These are phyloP conservation scores for Pollenia amentaria DNA, from an alignment of 2,888 invertebrate genomes.

Conservation along the genomic window DNA sequence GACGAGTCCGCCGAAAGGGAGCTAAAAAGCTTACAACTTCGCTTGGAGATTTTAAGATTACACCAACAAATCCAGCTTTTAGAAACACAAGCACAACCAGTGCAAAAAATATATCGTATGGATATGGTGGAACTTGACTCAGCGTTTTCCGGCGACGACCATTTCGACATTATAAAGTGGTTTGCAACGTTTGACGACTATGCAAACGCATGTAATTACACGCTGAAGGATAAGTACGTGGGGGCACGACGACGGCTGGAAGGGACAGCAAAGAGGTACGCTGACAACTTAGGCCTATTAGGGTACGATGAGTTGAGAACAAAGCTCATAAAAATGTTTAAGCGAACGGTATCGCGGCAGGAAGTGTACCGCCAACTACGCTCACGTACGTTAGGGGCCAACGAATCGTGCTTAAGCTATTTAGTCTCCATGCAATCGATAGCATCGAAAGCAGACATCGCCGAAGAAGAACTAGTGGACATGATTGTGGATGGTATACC, in stretches of 20 bases:
- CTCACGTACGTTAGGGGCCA: background rate
- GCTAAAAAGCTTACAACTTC: background rate
- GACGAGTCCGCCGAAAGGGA: background rate
- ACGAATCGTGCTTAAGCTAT: slow-evolving; percentile 52
- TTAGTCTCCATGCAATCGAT: slow-evolving; percentile 47
- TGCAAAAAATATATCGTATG: too few species aligned
- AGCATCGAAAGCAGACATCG: slow-evolving; percentile 19
- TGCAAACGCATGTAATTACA: background rate
- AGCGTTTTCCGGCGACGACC: slow-evolving; percentile 12
- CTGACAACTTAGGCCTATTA: background rate
- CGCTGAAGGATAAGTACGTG: slow-evolving; percentile 14
- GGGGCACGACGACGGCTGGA: slow-evolving; percentile 18
- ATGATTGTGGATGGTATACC: slow-evolving; percentile 41
- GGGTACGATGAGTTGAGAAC: background rate
- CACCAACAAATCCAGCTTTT: background rate
- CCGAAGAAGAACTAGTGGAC: slow-evolving; percentile 32
- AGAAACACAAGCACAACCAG: too few species aligned
- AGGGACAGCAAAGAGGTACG: slow-evolving; percentile 29
- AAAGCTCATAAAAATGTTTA: slow-evolving; percentile 8
- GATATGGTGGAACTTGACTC: background rate
- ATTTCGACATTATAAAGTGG: background rate
- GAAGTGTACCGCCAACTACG: slow-evolving; percentile 32
- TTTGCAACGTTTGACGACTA: background rate
- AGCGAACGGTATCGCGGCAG: slow-evolving; percentile 19
- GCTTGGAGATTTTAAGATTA: background rate